Conservation (phyloP, 2,888 invertebrate genomes). For the Sphaerophoria taeniata region DNA sequence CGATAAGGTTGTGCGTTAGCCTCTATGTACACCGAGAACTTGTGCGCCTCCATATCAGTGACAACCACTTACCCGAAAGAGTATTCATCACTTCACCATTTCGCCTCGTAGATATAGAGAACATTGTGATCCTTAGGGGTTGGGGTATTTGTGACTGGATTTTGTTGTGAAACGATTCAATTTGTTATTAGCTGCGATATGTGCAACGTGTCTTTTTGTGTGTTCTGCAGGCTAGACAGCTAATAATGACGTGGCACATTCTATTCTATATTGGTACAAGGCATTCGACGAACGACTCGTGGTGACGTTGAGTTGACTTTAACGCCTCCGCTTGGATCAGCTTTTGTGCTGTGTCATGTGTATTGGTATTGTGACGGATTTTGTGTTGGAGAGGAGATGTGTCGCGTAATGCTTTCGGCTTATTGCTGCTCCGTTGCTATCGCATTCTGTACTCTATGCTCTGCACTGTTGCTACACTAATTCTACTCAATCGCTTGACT, state of each 20-base stretch:
- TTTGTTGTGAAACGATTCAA: slow-evolving; percentile 65
- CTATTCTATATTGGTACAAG: slow-evolving; percentile 31
- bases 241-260: slow-evolving; percentile 73
- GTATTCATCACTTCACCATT: neutral
- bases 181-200: slow-evolving; percentile 71
- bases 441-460: neutral
- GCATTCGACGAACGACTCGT: slow-evolving; percentile 12
- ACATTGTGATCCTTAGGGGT: neutral
- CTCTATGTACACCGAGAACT: slow-evolving; percentile 60
- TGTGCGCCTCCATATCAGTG: slow-evolving; percentile 72
- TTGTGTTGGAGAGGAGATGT: slow-evolving; percentile 49
- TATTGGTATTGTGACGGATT: slow-evolving; percentile 53
- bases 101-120: neutral
- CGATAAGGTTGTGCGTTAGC: slow-evolving; percentile 70
- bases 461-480: slow-evolving; percentile 25
- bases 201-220: slow-evolving; percentile 64
- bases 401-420: slow-evolving; percentile 70
- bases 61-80: slow-evolving; percentile 67
- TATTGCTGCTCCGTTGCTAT: slow-evolving; percentile 67
- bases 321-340: slow-evolving; percentile 15
- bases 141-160: slow-evolving; percentile 17
- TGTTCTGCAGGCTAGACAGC: slow-evolving; percentile 59
- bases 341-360: slow-evolving; percentile 27
- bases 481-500: slow-evolving; percentile 65
- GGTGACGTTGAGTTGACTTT: slow-evolving; percentile 18